These are phyloP conservation scores for Caenorhabditis remanei DNA, from an alignment of 1,140 invertebrate genomes.

Conservation along the genomic window DNA sequence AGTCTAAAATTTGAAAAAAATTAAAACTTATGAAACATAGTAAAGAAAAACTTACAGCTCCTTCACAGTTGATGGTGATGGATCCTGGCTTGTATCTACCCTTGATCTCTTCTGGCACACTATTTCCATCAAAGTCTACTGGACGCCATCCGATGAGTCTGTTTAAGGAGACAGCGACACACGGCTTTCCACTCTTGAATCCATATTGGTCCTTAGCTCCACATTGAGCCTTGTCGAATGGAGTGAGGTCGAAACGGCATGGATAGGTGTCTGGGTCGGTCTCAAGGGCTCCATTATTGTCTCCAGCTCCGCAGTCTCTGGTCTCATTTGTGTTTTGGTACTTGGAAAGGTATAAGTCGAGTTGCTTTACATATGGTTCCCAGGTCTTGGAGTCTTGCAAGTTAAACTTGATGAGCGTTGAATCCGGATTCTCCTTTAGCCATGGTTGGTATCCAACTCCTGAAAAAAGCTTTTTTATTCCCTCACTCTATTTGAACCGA, in stretches of 20 bases:
- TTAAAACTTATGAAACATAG: too few species aligned
- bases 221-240: conserved; percentile 70
- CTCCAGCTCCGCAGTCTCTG: conserved; percentile 64
- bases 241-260: conserved; percentile 70
- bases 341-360: conserved; percentile 70
- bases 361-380: conserved; percentile 70
- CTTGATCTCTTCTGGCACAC: conserved; percentile 69
- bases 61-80: conserved; percentile 75
- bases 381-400: conserved; percentile 60
- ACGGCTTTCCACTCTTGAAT: conserved; percentile 73
- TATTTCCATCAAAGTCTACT: conserved; percentile 66
- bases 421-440: conserved; percentile 75
- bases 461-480: conserved; percentile 64
- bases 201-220: conserved; percentile 69
- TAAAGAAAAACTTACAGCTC: conserved; percentile 73
- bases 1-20: conserved; percentile 70
- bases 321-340: conserved; percentile 72
- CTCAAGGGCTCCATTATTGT: conserved; percentile 48
- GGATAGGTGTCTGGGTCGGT: conserved; percentile 66
- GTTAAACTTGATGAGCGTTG: conserved; percentile 76
- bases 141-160: conserved; percentile 77
- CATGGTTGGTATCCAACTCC: conserved; percentile 78
- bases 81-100: conserved; percentile 72
- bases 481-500: background rate
- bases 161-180: conserved; percentile 75